Conservation (phyloP, 1,140 invertebrate genomes). For the Drosophila pandora region DNA sequence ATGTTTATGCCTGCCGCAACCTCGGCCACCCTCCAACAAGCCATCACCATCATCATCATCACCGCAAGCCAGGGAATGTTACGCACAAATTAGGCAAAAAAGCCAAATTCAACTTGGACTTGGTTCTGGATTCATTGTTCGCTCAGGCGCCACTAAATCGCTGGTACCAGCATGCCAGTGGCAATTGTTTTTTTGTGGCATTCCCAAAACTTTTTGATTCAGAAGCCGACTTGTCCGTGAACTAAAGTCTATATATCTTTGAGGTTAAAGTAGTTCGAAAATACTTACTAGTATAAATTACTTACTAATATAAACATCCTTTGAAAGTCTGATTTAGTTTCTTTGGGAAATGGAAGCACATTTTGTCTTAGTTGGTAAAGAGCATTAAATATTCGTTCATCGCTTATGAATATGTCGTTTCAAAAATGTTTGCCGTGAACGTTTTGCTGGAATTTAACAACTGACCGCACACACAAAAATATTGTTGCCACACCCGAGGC, state of each 20-base stretch:
- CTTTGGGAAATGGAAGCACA: too few species aligned
- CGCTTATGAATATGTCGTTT: background rate
- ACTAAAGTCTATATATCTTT: too few species aligned
- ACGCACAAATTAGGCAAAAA: slow-evolving; percentile 62
- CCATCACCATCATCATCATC: slow-evolving; percentile 15
- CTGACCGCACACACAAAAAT: slow-evolving; percentile 80
- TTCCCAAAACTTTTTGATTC: background rate
- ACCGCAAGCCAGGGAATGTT: slow-evolving; percentile 1
- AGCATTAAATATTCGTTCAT: slow-evolving; percentile 6
- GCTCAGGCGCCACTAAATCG: slow-evolving; percentile 65
- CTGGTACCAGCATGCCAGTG: slow-evolving; percentile 44
- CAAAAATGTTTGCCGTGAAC: slow-evolving; percentile 36
- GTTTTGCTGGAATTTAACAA: slow-evolving; percentile 73
- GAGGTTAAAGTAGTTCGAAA: background rate
- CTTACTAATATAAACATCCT: background rate
- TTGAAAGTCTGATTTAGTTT: background rate
- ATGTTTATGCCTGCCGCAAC: background rate
- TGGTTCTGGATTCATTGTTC: slow-evolving; percentile 55
- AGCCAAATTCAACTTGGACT: slow-evolving; percentile 26
- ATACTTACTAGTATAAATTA: background rate
- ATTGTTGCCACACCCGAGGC: slow-evolving; percentile 74
- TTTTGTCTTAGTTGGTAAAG: background rate
- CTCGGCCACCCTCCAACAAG: slow-evolving; percentile 13
- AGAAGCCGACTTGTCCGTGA: background rate
- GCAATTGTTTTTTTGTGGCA: slow-evolving; percentile 31